Conservation (phyloP, 2,797 vertebrate genomes). For the Mus minutoides region DNA sequence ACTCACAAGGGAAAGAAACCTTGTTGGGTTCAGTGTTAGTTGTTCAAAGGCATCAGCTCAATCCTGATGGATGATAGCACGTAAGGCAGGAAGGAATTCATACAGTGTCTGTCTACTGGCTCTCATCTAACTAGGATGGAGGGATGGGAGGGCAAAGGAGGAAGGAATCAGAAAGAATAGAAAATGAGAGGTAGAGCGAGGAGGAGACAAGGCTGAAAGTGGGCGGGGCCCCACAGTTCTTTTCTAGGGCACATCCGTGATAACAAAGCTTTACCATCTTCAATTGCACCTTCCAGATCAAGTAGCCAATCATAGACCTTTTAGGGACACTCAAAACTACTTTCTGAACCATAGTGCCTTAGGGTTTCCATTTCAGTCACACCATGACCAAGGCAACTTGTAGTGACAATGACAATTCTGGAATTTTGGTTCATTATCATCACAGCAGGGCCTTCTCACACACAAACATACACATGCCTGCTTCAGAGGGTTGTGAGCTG, state of each 20-base stretch:
- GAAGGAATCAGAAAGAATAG: too few relatives aligned
- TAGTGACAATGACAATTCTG: too few relatives aligned
- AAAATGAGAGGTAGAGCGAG: too few relatives aligned
- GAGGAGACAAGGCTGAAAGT: background rate
- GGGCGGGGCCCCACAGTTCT: background rate
- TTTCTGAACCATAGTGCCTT: background rate
- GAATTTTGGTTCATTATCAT: background rate
- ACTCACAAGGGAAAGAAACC: background rate
- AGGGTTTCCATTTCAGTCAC: background rate
- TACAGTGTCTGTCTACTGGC: too few relatives aligned
- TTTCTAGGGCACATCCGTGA: background rate
- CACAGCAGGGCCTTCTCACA: background rate
- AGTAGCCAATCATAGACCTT: background rate
- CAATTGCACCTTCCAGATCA: background rate
- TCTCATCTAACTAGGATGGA: background rate
- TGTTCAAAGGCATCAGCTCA: background rate
- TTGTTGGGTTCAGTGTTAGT: background rate
- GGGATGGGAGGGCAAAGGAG: too few relatives aligned
- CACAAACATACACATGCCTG: background rate
- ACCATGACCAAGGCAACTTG: background rate
- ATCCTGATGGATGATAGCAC: background rate
- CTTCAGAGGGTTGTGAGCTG: background rate
- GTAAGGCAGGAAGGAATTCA: background rate
- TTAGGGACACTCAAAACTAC: background rate
- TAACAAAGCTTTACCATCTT: background rate